Evolutionary conservation across 2,888 invertebrate genomes (phyloP), one percentile per base, ranked within the genome.

Genomic region (Synanthedon vespiformis): DNA sequence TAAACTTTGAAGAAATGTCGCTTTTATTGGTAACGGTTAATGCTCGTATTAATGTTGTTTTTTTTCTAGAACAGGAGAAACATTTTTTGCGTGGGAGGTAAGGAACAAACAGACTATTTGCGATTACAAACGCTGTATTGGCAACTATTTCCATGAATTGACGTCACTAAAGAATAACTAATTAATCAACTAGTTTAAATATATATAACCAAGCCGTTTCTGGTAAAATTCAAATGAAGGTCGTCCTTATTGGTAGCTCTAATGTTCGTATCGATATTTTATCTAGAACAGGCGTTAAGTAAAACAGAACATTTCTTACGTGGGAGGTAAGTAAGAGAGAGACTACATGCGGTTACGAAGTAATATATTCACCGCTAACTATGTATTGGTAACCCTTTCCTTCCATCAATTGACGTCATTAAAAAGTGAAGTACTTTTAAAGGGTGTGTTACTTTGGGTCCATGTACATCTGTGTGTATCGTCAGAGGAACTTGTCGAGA

Each of bases 401-500:
- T 55, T 52, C 53, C 18, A 56, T 49, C 53, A 58, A 53, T 57
- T 57, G 58, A 62, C 56, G 59, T 59, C 55, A 55, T 58, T 57
- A 52, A 55, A 59, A 61, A 57, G 55, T 54, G 56, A 16, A 6
- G 13, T 27, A 55, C 55, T 62, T 57, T 34, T 60, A 64, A 56
- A 64, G 62, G 60, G 60, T 61, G 60, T 61, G 58, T 63, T 67
- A 70, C 68, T 34, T 34, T 68, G 71, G 57, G 60, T 55, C 61
- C 58, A 66, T 70, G 70, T 10, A 64, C 44, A 22, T 58, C 64
- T 70, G 22, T 22, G 22, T 5, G 61, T 62, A 62, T 61, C 63
- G 61, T 69, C 62, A 64, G 5, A 22, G 68, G 62, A 62, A 66
- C 66, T 67, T 62, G 66, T 70, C 61, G 70, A 67, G 67, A 70